Percentiles rank a stretch among this genome's conserved stretches.
phyloP scores from a whole-genome alignment of 2,113 vertebrate species.

The Monarcha castaneiventris region DNA sequence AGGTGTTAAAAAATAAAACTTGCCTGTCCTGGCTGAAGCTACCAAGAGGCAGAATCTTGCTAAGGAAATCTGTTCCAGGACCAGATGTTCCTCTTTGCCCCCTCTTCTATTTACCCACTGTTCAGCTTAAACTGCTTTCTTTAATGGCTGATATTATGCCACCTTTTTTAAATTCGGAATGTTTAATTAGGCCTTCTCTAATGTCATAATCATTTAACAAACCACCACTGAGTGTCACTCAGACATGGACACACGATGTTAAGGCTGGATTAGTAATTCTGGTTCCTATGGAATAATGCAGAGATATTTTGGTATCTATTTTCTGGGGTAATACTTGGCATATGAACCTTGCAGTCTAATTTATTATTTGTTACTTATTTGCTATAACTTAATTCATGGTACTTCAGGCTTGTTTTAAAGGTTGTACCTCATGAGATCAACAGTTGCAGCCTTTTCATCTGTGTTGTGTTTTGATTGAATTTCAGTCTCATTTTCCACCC shows the following conservation, averaged over 20 bases:
- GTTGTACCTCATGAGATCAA: not conserved
- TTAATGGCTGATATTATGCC: not conserved
- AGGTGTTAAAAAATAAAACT: not conserved
- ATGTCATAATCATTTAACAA: not conserved
- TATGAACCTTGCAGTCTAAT: not conserved
- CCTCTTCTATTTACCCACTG: not conserved
- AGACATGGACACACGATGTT: not conserved
- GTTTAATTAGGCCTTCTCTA: not conserved
- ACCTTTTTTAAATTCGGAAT: not conserved
- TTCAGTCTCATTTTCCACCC: not conserved
- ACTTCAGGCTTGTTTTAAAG: not conserved
- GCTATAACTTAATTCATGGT: not conserved
- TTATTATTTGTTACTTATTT: not conserved
- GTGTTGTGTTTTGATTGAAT: not conserved
- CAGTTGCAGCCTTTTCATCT: not conserved
- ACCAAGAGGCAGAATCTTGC: not conserved
- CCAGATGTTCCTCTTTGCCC: fast-evolving
- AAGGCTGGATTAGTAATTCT: not conserved
- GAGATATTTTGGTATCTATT: not conserved
- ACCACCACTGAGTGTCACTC: not conserved
- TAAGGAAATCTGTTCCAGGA: not conserved
- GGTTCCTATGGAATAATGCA: not conserved
- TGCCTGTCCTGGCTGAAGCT: fast-evolving
- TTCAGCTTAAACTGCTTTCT: not conserved
- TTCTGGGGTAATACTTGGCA: not conserved